Percentiles rank a stretch among this genome's conserved stretches.
These are phyloP conservation scores for Nephila pilipes DNA, from an alignment of 1,140 invertebrate genomes.

Conservation along the genomic window DNA sequence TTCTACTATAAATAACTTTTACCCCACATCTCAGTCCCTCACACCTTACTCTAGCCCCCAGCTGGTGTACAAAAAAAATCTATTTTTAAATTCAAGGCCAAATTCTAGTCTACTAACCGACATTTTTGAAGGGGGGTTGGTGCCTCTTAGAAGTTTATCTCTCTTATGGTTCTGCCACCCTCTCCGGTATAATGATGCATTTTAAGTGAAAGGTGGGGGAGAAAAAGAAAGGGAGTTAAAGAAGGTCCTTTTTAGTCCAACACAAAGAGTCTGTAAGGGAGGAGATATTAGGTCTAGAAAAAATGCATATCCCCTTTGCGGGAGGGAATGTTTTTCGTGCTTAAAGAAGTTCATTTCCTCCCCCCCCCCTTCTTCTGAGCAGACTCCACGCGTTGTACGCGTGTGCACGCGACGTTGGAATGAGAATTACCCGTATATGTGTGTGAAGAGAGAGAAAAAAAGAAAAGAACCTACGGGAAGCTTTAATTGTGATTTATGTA, in stretches of 20 bases:
- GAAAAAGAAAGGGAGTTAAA: neutral
- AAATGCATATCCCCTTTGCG: neutral
- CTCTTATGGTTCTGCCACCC: neutral
- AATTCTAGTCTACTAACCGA: conserved; percentile 59
- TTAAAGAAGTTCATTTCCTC: neutral
- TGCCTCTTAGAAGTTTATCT: neutral
- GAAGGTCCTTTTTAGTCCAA: neutral
- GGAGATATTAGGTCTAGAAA: neutral
- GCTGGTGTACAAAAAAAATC: neutral
- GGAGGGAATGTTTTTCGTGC: neutral
- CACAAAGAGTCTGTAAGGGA: neutral
- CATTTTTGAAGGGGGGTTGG: neutral
- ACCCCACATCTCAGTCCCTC: neutral
- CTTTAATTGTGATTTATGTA: too few species aligned
- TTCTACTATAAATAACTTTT: conserved; percentile 21
- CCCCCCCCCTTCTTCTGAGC: too few species aligned
- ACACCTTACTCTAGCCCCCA: neutral
- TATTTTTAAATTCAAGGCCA: conserved; percentile 69
- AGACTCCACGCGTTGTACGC: neutral
- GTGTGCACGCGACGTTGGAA: neutral
- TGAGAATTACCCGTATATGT: neutral
- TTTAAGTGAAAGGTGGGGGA: neutral
- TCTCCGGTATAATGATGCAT: neutral
- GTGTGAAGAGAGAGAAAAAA: neutral
- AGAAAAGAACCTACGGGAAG: neutral